Evolutionary conservation across 2,113 vertebrate genomes (phyloP), one percentile per base, ranked within the genome.

Genomic region (Seriola aureovittata): DNA sequence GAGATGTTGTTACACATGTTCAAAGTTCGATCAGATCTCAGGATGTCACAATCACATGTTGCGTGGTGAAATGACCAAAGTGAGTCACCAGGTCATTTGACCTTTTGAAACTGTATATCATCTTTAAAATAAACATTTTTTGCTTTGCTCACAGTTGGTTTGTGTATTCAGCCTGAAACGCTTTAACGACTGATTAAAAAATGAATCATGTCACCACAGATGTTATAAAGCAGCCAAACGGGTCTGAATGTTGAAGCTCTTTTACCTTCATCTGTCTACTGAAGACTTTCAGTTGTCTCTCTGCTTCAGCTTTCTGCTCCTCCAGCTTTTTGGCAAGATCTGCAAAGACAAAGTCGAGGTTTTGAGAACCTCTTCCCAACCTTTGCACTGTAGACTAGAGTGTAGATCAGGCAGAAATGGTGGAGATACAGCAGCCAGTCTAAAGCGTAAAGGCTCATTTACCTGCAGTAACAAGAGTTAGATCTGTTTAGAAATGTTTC

Each of bases 211-310:
- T 8, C 16, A 65, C 25, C 38, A 63, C 57, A 72, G 44, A 48
- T 7, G 1, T 46, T 69, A 23, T 13, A 21, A 76, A 38, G 23
- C 1, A 48, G 66, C 23, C 60, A 29, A 4, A 38, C 21, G 40
- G 3, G 8, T 62, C 4, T 57, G 14, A 1, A 19, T 34, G 23
- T 0, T 5, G 2, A 71, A 12, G 19, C 12, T 23, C 68, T 64
- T 89, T 77, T 86, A 98, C 98, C 97, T 99, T 99, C 85, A 99
- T 97, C 82, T 98, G 97, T 85, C 96, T 96, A 8, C 84, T 96
- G 34, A 97, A 89, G 50, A 93, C 83, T 90, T 98, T 99, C 42
- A 98, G 90, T 68, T 99, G 98, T 84, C 95, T 96, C 83, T 99
- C 98, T 80, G 95, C 81, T 57, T 98, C 97, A 75, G 87, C 87